Evolutionary conservation across 2,888 invertebrate species (phyloP).

Genomic region (Falcaria lacertinaria): DNA sequence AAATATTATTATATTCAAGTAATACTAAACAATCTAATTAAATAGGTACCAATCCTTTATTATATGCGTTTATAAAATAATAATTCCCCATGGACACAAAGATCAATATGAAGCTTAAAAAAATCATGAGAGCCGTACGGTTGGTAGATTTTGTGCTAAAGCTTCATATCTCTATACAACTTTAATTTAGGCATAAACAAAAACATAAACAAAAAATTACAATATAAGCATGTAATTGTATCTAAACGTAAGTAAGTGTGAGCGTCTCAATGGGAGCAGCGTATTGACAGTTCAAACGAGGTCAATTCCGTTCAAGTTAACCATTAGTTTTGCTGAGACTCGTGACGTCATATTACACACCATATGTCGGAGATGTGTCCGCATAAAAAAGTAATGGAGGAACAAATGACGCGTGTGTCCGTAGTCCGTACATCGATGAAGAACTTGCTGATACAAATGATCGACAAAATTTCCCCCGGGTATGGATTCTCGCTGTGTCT

Average conservation of each 20-base stretch:
- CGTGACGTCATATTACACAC: slow-evolving; percentile 1
- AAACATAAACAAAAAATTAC: too few relatives aligned
- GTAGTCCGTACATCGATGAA: slow-evolving; percentile 27
- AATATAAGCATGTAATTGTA: too few relatives aligned
- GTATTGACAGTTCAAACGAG: slow-evolving; percentile 10
- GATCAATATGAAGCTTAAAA: too few relatives aligned
- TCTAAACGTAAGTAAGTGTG: neutral
- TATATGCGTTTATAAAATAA: too few relatives aligned
- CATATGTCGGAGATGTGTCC: neutral
- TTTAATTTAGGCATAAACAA: too few relatives aligned
- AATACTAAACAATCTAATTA: too few relatives aligned
- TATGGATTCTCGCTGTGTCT: slow-evolving; percentile 25
- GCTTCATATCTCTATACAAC: too few relatives aligned
- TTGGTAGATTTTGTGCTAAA: too few relatives aligned
- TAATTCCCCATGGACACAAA: too few relatives aligned
- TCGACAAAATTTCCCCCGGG: slow-evolving; percentile 46
- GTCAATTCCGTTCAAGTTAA: slow-evolving; percentile 4
- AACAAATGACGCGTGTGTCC: slow-evolving; percentile 24
- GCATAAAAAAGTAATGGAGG: neutral
- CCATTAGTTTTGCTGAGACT: neutral
- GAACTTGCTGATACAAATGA: slow-evolving; percentile 44
- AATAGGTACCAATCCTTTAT: too few relatives aligned
- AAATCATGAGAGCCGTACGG: too few relatives aligned
- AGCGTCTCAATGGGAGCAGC: slow-evolving; percentile 5
- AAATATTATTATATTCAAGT: too few relatives aligned